These are phyloP conservation scores for Exocentrus adspersus DNA, from an alignment of 2,888 invertebrate genomes.

Conservation along the genomic window DNA sequence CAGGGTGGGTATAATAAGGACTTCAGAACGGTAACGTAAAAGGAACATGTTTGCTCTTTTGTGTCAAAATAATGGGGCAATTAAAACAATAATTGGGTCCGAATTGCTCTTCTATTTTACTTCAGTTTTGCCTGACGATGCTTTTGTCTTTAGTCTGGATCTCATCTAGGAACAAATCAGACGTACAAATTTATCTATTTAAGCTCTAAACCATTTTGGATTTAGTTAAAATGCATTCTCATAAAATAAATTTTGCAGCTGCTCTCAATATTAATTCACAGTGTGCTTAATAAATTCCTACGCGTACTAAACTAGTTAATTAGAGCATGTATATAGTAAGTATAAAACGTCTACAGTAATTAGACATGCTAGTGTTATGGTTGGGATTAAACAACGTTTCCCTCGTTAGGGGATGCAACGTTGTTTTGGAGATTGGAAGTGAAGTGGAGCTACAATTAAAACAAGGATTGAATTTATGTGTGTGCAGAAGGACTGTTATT, in stretches of 20 bases:
- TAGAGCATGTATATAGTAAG: neutral
- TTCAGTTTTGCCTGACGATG: neutral
- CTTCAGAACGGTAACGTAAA: neutral
- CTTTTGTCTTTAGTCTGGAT: neutral
- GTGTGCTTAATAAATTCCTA: neutral
- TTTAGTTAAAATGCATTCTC: too few relatives aligned
- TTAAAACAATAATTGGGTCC: neutral
- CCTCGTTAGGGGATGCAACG: neutral
- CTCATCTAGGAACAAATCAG: too few relatives aligned
- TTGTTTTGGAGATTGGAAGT: neutral
- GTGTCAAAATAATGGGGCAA: neutral
- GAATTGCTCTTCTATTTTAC: neutral
- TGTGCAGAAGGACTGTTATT: too few relatives aligned
- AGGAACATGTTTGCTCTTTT: neutral
- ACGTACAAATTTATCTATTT: too few relatives aligned
- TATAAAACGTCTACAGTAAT: neutral
- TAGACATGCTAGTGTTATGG: neutral
- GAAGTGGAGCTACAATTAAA: too few relatives aligned
- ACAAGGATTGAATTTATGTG: too few relatives aligned
- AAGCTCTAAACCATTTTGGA: too few relatives aligned
- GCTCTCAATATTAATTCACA: neutral
- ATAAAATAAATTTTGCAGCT: too few relatives aligned
- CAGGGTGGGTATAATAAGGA: neutral
- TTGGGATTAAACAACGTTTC: neutral
- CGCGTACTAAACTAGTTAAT: neutral